A percentile compares a stretch with the other conserved stretches of the same genome.
These are phyloP conservation scores for Corbicula japonica DNA, from an alignment of 2,888 invertebrate genomes.

Conservation along the genomic window DNA sequence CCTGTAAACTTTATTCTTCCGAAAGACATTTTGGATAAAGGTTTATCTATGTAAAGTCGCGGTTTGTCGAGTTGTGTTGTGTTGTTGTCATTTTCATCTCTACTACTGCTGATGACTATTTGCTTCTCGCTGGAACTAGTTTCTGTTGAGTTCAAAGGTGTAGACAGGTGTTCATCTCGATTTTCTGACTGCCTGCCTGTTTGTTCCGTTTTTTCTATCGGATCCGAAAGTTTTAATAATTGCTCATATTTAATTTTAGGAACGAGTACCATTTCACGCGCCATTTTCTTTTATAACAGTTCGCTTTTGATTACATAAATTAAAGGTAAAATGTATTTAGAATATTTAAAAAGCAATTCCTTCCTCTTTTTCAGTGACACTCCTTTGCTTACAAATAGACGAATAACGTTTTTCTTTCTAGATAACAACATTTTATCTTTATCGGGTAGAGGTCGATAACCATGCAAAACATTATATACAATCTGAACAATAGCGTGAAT, in stretches of 20 bases:
- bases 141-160: neutral
- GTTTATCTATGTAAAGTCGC: conserved; percentile 34
- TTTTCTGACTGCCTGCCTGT: neutral
- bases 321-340: conserved; percentile 17
- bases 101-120: neutral
- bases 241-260: conserved; percentile 40
- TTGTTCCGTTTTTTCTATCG: neutral
- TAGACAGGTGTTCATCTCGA: neutral
- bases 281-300: conserved; percentile 27
- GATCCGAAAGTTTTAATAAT: conserved; percentile 23
- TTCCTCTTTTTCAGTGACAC: conserved; percentile 22
- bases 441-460: conserved; percentile 1
- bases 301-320: conserved; percentile 23
- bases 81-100: neutral
- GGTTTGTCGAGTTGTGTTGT: conserved; percentile 12
- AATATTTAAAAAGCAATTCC: conserved; percentile 26
- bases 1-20: neutral
- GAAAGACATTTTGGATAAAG: conserved; percentile 39
- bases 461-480: conserved; percentile 33
- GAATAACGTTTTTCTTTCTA: conserved; percentile 35
- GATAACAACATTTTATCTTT: conserved; percentile 4
- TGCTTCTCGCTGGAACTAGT: neutral
- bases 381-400: conserved; percentile 23
- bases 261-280: conserved; percentile 31
- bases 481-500: too few species aligned